Percentiles rank a stretch among this genome's conserved stretches.
These are phyloP conservation scores for Oryctolagus cuniculus DNA, from an alignment of 2,113 vertebrate genomes.

Conservation along the genomic window mOryCun1.1 NC_091432.1:201567001-201567500, in stretches of 20 bases:
- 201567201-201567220: not conserved
- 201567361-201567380: not conserved
- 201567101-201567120: conserved; percentile 12
- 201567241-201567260: not conserved
- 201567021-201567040: not conserved
- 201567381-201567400: not conserved
- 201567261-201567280: not conserved
- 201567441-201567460: not conserved
- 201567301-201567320: not conserved
- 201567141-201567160: not conserved
- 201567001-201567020: not conserved
- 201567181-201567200: not conserved
- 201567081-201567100: not conserved
- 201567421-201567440: not conserved
- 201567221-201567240: not conserved
- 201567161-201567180: not conserved
- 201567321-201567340: not conserved
- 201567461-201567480: not conserved
- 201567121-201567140: not conserved
- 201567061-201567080: not conserved
- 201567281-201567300: not conserved
- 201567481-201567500: not conserved
- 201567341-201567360: not conserved
- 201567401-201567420: not conserved
- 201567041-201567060: not conserved